phyloP scores from a whole-genome alignment of 2,888 invertebrate genomes.

The Tetramorium bicarinatum region DNA sequence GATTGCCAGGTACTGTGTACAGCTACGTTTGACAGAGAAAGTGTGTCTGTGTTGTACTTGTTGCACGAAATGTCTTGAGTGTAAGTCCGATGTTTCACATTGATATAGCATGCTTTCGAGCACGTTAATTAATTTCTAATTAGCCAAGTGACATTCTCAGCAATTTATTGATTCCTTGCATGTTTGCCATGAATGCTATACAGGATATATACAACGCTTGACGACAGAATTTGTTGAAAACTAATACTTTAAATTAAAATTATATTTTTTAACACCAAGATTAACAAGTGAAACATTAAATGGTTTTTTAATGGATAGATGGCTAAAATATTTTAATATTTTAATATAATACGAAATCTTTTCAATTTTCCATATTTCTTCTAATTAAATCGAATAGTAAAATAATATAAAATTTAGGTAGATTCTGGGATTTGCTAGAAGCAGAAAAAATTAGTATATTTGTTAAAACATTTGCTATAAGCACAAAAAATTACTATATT shows the following conservation, averaged over 20 bases:
- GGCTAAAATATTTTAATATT: neutral
- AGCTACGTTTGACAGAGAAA: conserved; percentile 66
- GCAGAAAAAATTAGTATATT: neutral
- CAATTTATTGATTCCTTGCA: neutral
- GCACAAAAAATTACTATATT: neutral
- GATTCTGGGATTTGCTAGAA: neutral
- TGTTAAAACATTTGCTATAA: neutral
- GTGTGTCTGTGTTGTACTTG: conserved; percentile 78
- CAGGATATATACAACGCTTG: neutral
- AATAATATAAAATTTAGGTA: neutral
- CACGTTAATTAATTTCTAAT: conserved; percentile 38
- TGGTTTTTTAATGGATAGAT: neutral
- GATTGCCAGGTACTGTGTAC: conserved; percentile 78
- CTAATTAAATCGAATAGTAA: neutral
- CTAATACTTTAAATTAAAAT: neutral
- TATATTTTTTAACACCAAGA: neutral
- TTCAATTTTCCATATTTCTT: neutral
- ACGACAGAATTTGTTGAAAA: neutral
- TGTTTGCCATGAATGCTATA: conserved; percentile 31
- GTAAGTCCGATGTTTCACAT: conserved; percentile 76
- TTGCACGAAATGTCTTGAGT: conserved; percentile 82
- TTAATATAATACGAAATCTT: neutral
- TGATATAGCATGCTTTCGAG: conserved; percentile 45
- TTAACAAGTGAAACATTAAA: neutral
- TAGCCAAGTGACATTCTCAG: neutral